A percentile compares a stretch with the other conserved stretches of the same genome.
Conservation (phyloP, 2,888 invertebrate species). For the Diachrysia chrysitis region DNA sequence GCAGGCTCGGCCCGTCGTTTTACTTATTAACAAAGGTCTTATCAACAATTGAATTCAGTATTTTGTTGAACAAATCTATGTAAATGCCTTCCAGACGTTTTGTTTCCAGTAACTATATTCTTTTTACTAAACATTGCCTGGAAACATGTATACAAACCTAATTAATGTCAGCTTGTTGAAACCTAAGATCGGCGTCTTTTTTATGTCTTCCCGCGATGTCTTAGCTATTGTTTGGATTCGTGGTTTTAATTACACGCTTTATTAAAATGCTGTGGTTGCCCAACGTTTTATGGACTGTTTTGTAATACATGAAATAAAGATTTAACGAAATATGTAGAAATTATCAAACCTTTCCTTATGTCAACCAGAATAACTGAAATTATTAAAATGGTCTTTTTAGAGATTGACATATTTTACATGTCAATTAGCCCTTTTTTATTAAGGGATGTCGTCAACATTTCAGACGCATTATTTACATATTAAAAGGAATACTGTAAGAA, state of each 20-base stretch:
- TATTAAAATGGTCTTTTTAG: no score
- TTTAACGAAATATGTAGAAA: no score
- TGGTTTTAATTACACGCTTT: constrained; percentile 66
- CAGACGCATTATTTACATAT: no score
- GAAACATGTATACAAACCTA: constrained; percentile 28
- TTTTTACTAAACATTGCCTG: background rate
- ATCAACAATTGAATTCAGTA: background rate
- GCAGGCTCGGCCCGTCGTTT: no score
- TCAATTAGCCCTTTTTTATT: no score
- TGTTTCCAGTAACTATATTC: no score
- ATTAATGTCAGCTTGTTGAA: constrained; percentile 64
- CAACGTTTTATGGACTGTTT: background rate
- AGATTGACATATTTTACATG: no score
- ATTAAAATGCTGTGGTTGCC: constrained; percentile 35
- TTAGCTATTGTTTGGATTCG: constrained; percentile 66
- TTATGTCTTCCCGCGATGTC: constrained; percentile 67
- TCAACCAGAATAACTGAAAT: no score
- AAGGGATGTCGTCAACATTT: no score
- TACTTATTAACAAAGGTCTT: background rate
- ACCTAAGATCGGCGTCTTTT: constrained; percentile 63
- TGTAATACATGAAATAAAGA: background rate
- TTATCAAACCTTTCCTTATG: no score
- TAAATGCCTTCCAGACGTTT: no score
- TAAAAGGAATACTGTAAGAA: no score
- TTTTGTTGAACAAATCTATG: background rate